Evolutionary conservation across 1,140 invertebrate species (phyloP), one percentile per base, ranked within the genome.

Genomic region (Eupeodes corollae): DNA sequence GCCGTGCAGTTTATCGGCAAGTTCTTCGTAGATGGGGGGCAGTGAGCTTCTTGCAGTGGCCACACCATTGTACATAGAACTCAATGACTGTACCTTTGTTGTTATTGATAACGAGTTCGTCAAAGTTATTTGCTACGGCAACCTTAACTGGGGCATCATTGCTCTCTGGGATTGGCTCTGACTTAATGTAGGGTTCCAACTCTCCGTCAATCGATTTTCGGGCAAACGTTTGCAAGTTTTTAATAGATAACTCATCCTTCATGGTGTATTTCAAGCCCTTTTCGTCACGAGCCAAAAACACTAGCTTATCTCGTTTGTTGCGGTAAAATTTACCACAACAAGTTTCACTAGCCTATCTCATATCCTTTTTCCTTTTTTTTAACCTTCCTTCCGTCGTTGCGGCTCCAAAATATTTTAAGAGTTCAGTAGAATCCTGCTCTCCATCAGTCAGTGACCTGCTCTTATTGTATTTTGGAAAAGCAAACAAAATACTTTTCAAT

Each of bases 21-120:
- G 72, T 71, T 99, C 93, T 50, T 97, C 92, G 70, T 79, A 98
- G 41, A 91, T 78, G 19, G 96, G 96, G n/a, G n/a, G n/a, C n/a
- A 1, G 90, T 80, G 14, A 99, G 74, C 68, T 90, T 91, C 73
- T 97, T 97, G 75, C 96, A 99, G 63, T 99, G 96, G 53, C 95
- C 95, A 70, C 96, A 99, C 94, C 94, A 98, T 1, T 93, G 93
- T 31, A 94, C 94, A 72, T 98, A 98, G 72, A 98, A 98, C 70
- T 98, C 94, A 53, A 99, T 82, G 6, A 99, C 73, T 5, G 90
- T 90, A 72, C 99, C 96, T 64, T 94, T 91, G 21, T 76, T 84
- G 55, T 86, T 86, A 63, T 99, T 86, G 8, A 79, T 85, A 0
- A 99, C 91, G 41, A 98, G 74, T 47, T 98, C 88, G 65, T 98